Conservation (phyloP, 2,797 vertebrate species). For the Scolopax bukidnonensis region DNA sequence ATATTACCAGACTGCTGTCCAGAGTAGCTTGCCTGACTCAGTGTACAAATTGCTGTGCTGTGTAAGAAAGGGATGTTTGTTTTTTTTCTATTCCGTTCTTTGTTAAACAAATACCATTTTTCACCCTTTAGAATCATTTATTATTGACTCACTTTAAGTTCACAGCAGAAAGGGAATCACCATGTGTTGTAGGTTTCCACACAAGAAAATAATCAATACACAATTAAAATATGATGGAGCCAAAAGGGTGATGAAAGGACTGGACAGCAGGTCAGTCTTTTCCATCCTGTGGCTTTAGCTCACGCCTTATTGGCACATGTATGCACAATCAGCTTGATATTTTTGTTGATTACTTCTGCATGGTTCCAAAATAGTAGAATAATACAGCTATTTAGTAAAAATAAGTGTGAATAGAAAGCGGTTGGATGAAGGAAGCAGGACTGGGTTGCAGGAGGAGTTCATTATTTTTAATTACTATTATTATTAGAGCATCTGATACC, state of each 20-base stretch:
- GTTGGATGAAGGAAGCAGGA: neutral
- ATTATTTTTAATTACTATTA: neutral
- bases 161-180: neutral
- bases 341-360: neutral
- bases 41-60: neutral
- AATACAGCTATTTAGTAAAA: neutral
- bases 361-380: neutral
- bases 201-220: neutral
- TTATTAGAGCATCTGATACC: neutral
- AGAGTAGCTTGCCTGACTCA: neutral
- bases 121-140: neutral
- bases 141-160: neutral
- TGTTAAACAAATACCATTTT: neutral
- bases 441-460: neutral
- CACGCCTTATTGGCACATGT: neutral
- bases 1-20: neutral
- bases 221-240: neutral
- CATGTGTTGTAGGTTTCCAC: neutral
- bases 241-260: neutral
- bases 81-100: neutral
- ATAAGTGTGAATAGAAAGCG: neutral
- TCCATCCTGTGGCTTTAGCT: neutral
- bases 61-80: neutral
- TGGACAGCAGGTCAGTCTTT: neutral
- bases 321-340: neutral